Conservation (phyloP, 2,888 invertebrate genomes). For the Rambutsinella grinnellia region DNA sequence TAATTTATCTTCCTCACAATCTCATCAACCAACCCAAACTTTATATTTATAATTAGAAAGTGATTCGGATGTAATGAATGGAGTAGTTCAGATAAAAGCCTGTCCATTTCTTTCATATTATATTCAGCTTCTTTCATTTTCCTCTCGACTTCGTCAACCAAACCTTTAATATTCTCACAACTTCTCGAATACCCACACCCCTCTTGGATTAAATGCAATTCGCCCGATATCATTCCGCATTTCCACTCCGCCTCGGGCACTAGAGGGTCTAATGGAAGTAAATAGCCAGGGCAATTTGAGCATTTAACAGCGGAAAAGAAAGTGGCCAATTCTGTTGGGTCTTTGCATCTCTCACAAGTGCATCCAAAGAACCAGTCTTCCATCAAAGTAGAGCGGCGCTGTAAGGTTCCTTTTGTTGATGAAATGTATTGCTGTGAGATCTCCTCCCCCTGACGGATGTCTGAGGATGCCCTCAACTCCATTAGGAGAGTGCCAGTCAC, state of each 20-base stretch:
- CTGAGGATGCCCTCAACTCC: conserved; percentile 34
- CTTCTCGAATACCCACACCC: conserved; percentile 15
- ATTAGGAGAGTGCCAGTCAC: conserved; percentile 16
- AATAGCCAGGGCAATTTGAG: conserved; percentile 32
- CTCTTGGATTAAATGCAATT: neutral
- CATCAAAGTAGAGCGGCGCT: conserved; percentile 19
- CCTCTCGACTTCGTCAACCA: conserved; percentile 15
- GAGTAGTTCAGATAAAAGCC: conserved; percentile 12
- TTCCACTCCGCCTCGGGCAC: conserved; percentile 28
- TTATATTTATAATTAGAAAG: conserved; percentile 33
- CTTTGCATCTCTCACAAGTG: conserved; percentile 49
- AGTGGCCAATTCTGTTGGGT: conserved; percentile 44
- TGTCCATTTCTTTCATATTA: conserved; percentile 21
- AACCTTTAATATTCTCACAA: conserved; percentile 4
- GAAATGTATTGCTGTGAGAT: conserved; percentile 52
- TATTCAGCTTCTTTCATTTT: conserved; percentile 23
- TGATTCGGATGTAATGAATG: conserved; percentile 48
- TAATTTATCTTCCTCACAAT: conserved; percentile 34
- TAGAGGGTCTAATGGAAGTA: conserved; percentile 34
- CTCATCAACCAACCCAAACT: conserved; percentile 47
- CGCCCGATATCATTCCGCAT: conserved; percentile 8
- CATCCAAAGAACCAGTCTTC: conserved; percentile 57
- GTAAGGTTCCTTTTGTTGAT: conserved; percentile 40
- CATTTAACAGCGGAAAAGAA: conserved; percentile 52
- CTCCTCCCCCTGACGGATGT: conserved; percentile 39